Evolutionary conservation across 2,797 vertebrate species (phyloP).

Genomic region (Megalops cyprinoides): DNA sequence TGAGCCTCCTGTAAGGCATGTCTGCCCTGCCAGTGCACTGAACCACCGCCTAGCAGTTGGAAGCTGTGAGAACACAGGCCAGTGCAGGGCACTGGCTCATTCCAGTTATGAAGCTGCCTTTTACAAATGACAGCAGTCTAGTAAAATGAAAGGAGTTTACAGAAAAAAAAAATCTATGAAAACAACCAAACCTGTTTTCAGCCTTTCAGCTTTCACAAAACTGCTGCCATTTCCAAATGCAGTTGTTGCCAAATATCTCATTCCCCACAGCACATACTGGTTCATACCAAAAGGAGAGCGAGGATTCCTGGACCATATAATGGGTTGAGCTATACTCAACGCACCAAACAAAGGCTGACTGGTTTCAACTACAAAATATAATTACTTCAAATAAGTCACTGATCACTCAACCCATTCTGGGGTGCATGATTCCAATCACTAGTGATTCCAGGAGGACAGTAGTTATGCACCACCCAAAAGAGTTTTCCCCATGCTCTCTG

Average conservation of each 20-base stretch:
- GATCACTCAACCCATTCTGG: neutral
- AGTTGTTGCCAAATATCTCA: neutral
- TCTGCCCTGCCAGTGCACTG: neutral
- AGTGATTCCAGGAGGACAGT: neutral
- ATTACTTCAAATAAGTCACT: neutral
- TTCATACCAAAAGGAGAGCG: neutral
- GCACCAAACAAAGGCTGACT: neutral
- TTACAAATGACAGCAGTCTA: slow-evolving; percentile 13
- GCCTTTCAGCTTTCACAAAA: neutral
- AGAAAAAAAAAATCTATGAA: neutral
- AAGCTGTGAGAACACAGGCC: neutral
- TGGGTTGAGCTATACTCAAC: neutral
- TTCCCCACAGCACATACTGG: too few species aligned
- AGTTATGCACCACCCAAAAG: neutral
- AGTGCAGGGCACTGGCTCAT: neutral
- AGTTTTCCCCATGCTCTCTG: neutral
- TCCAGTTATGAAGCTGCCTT: neutral
- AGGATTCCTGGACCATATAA: neutral
- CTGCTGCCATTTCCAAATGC: slow-evolving; percentile 1
- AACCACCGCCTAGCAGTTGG: neutral
- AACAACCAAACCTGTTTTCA: neutral
- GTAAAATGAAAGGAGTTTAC: neutral
- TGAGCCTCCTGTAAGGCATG: neutral
- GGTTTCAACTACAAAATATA: neutral
- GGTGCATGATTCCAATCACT: neutral